These are phyloP conservation scores for Notocelia uddmanniana DNA, from an alignment of 2,888 invertebrate species.

Conservation along the genomic window DNA sequence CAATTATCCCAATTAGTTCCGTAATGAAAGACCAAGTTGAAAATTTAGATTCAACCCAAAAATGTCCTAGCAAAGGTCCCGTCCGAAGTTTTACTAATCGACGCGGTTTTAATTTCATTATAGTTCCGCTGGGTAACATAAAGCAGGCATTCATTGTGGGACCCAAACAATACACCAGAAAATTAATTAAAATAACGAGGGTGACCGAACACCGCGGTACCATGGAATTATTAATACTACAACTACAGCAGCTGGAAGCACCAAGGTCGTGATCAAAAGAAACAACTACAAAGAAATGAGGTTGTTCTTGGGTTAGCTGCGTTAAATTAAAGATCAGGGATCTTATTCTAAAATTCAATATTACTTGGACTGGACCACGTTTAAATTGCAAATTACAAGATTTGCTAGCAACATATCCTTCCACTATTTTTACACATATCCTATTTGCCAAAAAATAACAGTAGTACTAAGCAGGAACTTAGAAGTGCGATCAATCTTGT, in stretches of 20 bases:
- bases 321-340: too few relatives aligned
- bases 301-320: neutral
- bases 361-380: too few relatives aligned
- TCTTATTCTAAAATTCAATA: too few relatives aligned
- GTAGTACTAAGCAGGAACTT: too few relatives aligned
- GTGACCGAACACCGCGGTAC: conserved; percentile 3
- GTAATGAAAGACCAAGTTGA: conserved; percentile 19
- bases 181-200: conserved; percentile 38
- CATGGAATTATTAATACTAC: neutral
- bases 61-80: conserved; percentile 27
- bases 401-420: too few relatives aligned
- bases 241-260: neutral
- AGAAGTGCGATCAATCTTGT: too few relatives aligned
- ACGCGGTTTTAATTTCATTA: conserved; percentile 43
- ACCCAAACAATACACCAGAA: conserved; percentile 25
- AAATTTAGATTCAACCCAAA: conserved; percentile 39
- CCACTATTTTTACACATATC: too few relatives aligned
- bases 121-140: conserved; percentile 36
- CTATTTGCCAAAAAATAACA: too few relatives aligned
- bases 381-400: too few relatives aligned
- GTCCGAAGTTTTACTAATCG: conserved; percentile 40
- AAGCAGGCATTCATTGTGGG: conserved; percentile 29
- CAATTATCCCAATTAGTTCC: conserved; percentile 38
- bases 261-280: neutral
- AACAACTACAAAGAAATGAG: neutral